Evolutionary conservation across 2,113 vertebrate species (phyloP).

Genomic region (Dipodomys spectabilis): DNA sequence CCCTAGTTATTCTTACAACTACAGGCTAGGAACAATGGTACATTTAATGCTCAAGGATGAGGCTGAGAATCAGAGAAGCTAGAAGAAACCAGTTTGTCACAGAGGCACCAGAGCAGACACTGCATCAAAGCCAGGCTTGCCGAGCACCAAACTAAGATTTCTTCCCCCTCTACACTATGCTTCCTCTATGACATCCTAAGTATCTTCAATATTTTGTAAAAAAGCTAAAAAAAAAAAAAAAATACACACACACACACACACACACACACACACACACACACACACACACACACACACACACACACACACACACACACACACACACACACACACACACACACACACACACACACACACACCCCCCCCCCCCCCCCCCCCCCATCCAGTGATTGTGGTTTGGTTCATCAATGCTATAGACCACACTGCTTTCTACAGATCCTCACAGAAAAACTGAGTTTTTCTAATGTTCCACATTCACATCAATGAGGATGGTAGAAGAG

Average conservation of each 20-base stretch:
- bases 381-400: neutral
- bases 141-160: neutral
- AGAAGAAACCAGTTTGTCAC: neutral
- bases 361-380: fast-evolving
- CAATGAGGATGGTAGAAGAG: neutral
- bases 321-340: too few species aligned
- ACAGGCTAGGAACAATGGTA: neutral
- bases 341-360: too few species aligned
- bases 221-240: neutral
- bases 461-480: neutral
- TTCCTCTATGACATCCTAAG: neutral
- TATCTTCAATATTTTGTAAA: neutral
- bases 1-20: neutral
- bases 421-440: neutral
- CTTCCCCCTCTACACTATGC: neutral
- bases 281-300: too few species aligned
- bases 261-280: too few species aligned
- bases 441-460: neutral
- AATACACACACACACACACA: too few species aligned
- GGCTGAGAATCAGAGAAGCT: neutral
- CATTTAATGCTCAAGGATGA: neutral
- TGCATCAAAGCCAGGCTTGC: neutral
- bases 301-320: too few species aligned
- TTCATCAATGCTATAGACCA: neutral
- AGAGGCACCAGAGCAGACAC: neutral